These are phyloP conservation scores for Microhierax caerulescens DNA, from an alignment of 2,797 vertebrate species.

Conservation along the genomic window DNA sequence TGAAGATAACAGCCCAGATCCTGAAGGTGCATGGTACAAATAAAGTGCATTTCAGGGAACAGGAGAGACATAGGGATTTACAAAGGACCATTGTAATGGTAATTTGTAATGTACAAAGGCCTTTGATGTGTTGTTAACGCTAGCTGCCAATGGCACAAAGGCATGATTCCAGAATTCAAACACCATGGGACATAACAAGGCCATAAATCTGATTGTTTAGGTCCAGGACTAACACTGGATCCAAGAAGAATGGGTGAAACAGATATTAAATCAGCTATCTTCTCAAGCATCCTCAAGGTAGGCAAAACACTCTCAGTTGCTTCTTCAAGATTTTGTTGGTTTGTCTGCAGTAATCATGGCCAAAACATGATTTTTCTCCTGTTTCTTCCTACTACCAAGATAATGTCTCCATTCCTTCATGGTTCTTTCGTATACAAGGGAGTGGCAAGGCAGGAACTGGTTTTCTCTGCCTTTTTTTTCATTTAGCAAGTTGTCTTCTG, in stretches of 20 bases:
- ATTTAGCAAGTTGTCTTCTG: not conserved
- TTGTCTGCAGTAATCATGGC: not conserved
- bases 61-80: not conserved
- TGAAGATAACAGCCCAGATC: not conserved
- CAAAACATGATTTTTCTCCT: not conserved
- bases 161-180: not conserved
- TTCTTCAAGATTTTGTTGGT: not conserved
- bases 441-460: not conserved
- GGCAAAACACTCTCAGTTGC: not conserved
- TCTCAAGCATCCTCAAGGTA: not conserved
- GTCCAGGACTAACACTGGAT: not conserved
- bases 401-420: not conserved
- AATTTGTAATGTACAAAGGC: too few relatives aligned
- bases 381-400: not conserved
- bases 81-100: not conserved
- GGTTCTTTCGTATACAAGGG: not conserved
- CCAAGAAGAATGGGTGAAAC: not conserved
- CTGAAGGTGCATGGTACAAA: not conserved
- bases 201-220: not conserved
- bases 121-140: not conserved
- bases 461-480: not conserved
- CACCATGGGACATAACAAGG: not conserved
- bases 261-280: not conserved
- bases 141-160: not conserved
- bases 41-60: not conserved